Evolutionary conservation across 2,797 vertebrate genomes (phyloP).

Genomic region (Catostomus latipinnis): DNA sequence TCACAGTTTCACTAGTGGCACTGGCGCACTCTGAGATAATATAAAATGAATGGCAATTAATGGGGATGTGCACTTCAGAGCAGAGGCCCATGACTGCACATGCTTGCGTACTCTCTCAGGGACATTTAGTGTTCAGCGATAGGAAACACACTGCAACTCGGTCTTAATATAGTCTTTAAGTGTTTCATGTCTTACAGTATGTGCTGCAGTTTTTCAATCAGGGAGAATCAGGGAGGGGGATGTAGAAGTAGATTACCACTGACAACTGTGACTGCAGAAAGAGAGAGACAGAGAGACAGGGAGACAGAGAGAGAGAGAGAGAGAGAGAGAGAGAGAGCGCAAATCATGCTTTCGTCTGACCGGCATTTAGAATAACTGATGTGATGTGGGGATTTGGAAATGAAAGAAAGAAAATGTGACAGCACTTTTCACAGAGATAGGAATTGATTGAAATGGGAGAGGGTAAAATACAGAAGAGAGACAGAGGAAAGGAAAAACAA

Average conservation of each 20-base stretch:
- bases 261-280: conserved; percentile 69
- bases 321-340: conserved; percentile 46
- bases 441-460: conserved; percentile 6
- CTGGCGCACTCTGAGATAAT: conserved; percentile 69
- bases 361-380: conserved; percentile 67
- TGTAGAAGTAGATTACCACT: conserved; percentile 75
- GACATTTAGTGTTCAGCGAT: conserved; percentile 67
- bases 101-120: conserved; percentile 53
- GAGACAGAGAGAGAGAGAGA: conserved; percentile 2
- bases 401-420: conserved; percentile 57
- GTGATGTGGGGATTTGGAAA: conserved; percentile 73
- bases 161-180: conserved; percentile 62
- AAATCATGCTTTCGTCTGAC: conserved; percentile 73
- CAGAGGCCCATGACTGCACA: conserved; percentile 60
- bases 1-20: conserved; percentile 51
- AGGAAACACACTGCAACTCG: conserved; percentile 67
- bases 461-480: background rate
- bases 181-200: conserved; percentile 61
- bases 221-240: conserved; percentile 74
- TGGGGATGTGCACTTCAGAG: conserved; percentile 69
- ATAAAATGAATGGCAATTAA: conserved; percentile 76
- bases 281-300: background rate
- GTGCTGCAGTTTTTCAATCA: conserved; percentile 71
- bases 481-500: conserved; percentile 27
- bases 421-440: conserved; percentile 58